Evolutionary conservation across 2,888 invertebrate species (phyloP).

Genomic region (Drosophila diplacantha): DNA sequence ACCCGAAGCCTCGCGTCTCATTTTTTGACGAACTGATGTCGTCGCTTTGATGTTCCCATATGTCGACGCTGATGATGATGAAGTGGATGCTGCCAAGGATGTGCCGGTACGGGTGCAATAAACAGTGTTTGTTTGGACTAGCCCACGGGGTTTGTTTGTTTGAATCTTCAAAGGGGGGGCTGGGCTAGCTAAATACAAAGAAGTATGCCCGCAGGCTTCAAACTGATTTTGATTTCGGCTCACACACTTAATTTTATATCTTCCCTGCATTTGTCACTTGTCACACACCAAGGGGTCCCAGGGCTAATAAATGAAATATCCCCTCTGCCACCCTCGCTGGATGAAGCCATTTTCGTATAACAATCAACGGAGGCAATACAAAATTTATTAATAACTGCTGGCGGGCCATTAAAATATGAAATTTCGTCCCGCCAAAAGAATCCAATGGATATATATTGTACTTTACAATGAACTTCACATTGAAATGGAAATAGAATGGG

Average conservation of each 20-base stretch:
- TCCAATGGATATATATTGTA: constrained; percentile 23
- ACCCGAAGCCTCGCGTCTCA: constrained; percentile 24
- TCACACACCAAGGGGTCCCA: constrained; percentile 29
- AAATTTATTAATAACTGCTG: constrained; percentile 57
- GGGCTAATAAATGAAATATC: constrained; percentile 27
- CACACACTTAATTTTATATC: constrained; percentile 28
- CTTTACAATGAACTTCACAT: constrained; percentile 39
- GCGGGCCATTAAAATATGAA: constrained; percentile 51
- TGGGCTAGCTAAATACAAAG: background rate
- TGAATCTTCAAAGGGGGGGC: constrained; percentile 27
- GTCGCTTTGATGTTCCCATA: constrained; percentile 54
- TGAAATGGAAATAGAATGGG: constrained; percentile 24
- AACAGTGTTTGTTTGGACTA: constrained; percentile 44
- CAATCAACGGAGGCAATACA: constrained; percentile 58
- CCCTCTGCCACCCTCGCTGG: constrained; percentile 5
- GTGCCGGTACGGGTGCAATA: constrained; percentile 4
- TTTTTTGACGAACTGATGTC: constrained; percentile 65
- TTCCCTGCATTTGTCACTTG: constrained; percentile 56
- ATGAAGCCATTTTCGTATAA: constrained; percentile 47
- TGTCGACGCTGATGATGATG: constrained; percentile 29
- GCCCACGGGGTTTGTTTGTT: constrained; percentile 46
- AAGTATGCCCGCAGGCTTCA: constrained; percentile 31
- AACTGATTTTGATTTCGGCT: constrained; percentile 46
- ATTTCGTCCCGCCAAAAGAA: constrained; percentile 10
- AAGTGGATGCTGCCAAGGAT: constrained; percentile 39